Evolutionary conservation across 2,113 vertebrate genomes (phyloP), one percentile per base, ranked within the genome.

Genomic region (Hiodon tergisus): DNA sequence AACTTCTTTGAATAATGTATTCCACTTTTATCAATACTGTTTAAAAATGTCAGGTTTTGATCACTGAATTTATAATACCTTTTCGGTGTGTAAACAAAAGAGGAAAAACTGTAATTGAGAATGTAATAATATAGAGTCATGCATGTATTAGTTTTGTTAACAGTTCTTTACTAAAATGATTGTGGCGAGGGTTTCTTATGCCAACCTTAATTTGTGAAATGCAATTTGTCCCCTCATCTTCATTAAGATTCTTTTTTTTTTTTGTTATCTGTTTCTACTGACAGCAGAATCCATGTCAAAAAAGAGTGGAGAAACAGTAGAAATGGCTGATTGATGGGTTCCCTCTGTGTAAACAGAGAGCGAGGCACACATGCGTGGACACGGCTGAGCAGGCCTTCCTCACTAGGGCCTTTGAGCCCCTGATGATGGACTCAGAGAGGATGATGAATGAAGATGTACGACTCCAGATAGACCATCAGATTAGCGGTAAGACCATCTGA

Each of bases 401-500:
- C 7, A n/a, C 17, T 54, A 9, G 75, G 75, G 78, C 78, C 83
- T 74, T 78, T 71, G 78, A 84, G 83, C 83, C 75, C 47, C 63
- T 6, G 83, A 76, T 88, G 89, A 92, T 58, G 81, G 84, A 82
- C 76, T 78, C 76, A 85, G 65, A 73, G 66, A 68, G 84, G 76
- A 84, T 90, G 90, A 92, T 89, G 81, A 84, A 92, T 91, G 88
- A 90, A 90, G 90, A 91, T 85, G 83, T 85, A 90, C 73, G 85
- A 85, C 84, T 82, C 80, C 83, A 87, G 87, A 87, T 84, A 79
- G 86, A 87, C 86, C 86, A 86, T 85, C 82, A 89, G 88, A 90
- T 91, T 89, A 90, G 86, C 78, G 77, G 84, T 82, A 81, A 83
- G 81, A 84, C 81, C 85, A 87, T 87, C 85, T 87, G 83, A 88